Evolutionary conservation across 2,113 vertebrate genomes (phyloP).

Genomic region (Atrichornis clamosus): DNA sequence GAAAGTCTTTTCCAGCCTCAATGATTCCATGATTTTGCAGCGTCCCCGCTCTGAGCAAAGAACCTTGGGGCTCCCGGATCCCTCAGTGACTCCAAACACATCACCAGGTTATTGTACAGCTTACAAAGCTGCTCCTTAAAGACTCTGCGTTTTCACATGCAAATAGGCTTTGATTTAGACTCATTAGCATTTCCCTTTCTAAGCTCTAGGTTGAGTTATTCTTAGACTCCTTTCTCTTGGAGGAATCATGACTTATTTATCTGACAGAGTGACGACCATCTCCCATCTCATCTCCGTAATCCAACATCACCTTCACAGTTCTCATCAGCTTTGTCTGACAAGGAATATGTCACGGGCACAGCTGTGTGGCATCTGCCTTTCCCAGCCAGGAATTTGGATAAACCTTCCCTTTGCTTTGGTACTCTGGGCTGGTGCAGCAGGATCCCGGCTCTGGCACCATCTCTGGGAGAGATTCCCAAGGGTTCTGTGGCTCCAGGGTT

Average conservation of each 20-base stretch:
- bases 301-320: neutral
- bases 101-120: neutral
- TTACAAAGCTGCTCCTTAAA: neutral
- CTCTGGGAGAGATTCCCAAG: neutral
- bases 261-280: neutral
- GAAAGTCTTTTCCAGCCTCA: neutral
- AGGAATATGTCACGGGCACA: neutral
- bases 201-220: slow-evolving; percentile 4
- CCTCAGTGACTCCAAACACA: neutral
- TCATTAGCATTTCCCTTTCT: neutral
- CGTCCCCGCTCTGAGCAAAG: neutral
- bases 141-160: neutral
- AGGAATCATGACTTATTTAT: neutral
- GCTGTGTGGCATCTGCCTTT: neutral
- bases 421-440: neutral
- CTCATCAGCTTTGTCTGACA: neutral
- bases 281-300: neutral
- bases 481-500: neutral
- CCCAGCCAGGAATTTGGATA: neutral
- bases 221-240: neutral
- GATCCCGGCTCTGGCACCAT: neutral
- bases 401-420: neutral
- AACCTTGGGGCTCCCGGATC: neutral
- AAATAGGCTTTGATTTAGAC: slow-evolving; percentile 32
- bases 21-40: fast-evolving